These are phyloP conservation scores for Chesias legatella DNA, from an alignment of 2,888 invertebrate species.

Conservation along the genomic window DNA sequence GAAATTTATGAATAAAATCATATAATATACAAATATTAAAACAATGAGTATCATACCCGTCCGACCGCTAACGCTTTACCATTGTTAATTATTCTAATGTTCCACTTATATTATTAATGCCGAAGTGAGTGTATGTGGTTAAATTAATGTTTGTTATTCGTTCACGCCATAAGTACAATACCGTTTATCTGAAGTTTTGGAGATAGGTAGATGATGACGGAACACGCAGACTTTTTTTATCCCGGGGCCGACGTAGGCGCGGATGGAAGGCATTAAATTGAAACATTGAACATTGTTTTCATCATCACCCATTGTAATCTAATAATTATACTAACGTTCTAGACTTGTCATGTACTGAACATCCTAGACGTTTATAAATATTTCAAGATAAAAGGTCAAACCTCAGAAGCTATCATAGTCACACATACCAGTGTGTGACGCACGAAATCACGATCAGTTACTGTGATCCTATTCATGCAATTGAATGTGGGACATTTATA, in stretches of 20 bases:
- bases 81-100: too few species aligned
- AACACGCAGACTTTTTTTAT: too few species aligned
- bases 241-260: too few species aligned
- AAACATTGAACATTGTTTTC: background rate
- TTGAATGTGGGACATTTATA: constrained; percentile 30
- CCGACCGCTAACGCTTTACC: background rate
- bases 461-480: constrained; percentile 32
- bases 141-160: too few species aligned
- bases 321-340: background rate
- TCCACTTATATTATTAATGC: too few species aligned
- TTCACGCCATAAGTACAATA: too few species aligned
- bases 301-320: constrained; percentile 1
- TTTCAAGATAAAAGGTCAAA: constrained; percentile 43
- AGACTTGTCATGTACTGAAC: constrained; percentile 6
- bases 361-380: constrained; percentile 25
- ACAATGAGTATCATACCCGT: constrained; percentile 6
- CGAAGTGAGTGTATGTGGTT: too few species aligned
- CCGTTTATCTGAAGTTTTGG: too few species aligned
- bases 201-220: too few species aligned
- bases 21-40: constrained; percentile 1
- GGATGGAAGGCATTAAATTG: too few species aligned
- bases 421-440: constrained; percentile 41
- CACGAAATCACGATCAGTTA: constrained; percentile 42
- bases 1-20: background rate
- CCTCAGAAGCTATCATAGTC: constrained; percentile 40